These are phyloP conservation scores for Suricata suricatta DNA, from an alignment of 2,113 vertebrate genomes.

Conservation along the genomic window DNA sequence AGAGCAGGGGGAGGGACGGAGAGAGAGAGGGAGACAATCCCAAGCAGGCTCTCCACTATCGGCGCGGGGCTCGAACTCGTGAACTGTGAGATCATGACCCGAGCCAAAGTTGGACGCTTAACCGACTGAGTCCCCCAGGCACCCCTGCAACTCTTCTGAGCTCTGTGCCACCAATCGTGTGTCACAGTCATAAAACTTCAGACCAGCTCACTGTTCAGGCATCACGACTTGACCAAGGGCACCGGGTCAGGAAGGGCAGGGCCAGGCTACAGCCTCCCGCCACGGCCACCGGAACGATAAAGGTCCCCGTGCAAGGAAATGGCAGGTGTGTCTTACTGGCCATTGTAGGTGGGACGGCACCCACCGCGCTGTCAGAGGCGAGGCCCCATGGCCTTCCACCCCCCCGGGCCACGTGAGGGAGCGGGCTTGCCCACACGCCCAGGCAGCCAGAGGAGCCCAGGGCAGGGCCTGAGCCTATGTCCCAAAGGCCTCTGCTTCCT, in stretches of 20 bases:
- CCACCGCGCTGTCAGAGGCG: rapidly evolving
- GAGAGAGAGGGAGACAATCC: too few species aligned
- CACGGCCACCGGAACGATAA: rapidly evolving
- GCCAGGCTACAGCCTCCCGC: background rate
- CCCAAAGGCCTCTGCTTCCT: background rate
- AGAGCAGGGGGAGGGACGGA: too few species aligned
- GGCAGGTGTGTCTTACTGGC: background rate
- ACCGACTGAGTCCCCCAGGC: too few species aligned
- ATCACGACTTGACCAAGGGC: too few species aligned
- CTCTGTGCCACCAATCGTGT: background rate
- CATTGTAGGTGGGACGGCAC: background rate
- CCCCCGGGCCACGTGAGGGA: rapidly evolving
- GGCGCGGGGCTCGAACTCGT: too few species aligned
- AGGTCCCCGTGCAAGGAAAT: background rate
- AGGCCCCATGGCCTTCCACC: background rate
- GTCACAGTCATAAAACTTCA: rapidly evolving
- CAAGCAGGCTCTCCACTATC: too few species aligned
- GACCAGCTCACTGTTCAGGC: background rate
- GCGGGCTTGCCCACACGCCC: background rate
- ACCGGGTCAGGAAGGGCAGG: background rate
- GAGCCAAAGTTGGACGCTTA: too few species aligned
- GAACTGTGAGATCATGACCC: too few species aligned
- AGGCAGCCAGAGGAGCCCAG: background rate
- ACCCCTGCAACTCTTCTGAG: too few species aligned
- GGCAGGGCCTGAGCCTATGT: background rate